Evolutionary conservation across 2,113 vertebrate species (phyloP).

Genomic region (Poecile atricapillus): DNA sequence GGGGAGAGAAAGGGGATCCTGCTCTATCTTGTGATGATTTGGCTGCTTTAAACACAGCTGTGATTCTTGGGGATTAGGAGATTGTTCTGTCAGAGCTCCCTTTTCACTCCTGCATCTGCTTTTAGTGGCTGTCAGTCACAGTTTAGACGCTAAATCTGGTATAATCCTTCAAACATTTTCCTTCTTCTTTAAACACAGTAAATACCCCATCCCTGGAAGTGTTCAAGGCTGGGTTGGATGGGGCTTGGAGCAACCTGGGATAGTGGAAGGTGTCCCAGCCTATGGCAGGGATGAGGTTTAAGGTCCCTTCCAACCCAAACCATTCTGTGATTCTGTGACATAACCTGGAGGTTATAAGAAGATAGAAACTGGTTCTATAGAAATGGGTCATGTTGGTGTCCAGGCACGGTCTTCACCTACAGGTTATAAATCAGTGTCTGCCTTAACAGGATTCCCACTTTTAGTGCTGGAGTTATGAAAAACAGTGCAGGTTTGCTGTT

Average conservation of each 20-base stretch:
- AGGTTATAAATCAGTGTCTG: not conserved
- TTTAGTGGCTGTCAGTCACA: not conserved
- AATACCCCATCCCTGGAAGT: not conserved
- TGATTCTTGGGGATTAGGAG: not conserved
- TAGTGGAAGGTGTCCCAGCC: not conserved
- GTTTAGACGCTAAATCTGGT: not conserved
- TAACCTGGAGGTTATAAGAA: not conserved
- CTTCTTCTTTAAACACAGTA: not conserved
- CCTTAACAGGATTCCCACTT: not conserved
- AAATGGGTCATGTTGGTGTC: not conserved
- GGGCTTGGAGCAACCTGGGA: not conserved
- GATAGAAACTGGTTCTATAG: not conserved
- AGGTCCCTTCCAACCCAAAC: not conserved
- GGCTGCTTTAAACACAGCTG: not conserved
- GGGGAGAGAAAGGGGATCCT: not conserved
- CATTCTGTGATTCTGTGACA: not conserved
- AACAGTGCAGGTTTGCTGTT: not conserved
- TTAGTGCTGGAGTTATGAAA: not conserved
- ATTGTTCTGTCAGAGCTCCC: not conserved
- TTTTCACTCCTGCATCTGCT: not conserved
- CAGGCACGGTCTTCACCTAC: not conserved
- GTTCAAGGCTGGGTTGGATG: not conserved
- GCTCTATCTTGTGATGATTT: not conserved
- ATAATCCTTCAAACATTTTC: not conserved
- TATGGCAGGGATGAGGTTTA: not conserved